Conservation (phyloP, 1,140 invertebrate species). For the Psix sp. region DNA sequence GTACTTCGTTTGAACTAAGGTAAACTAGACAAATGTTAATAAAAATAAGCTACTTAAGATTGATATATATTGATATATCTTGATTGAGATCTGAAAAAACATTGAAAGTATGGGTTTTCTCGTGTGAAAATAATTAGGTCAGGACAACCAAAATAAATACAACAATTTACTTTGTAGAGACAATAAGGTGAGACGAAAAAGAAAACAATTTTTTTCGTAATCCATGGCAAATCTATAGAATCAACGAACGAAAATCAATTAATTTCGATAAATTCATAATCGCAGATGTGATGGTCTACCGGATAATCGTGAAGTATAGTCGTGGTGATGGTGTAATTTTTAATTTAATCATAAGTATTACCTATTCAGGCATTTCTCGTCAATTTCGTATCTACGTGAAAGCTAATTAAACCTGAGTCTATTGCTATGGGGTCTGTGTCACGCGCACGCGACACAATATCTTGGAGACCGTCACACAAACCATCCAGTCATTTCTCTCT, state of each 20-base stretch:
- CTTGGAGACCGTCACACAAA: conserved; percentile 59
- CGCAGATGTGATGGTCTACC: no score
- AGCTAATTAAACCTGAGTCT: conserved; percentile 54
- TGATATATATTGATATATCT: no score
- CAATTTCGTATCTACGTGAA: conserved; percentile 39
- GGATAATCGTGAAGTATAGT: conserved; percentile 54
- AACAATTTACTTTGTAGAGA: no score
- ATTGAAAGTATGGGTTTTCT: no score
- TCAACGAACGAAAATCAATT: conserved; percentile 43
- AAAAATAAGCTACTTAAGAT: conserved; percentile 5
- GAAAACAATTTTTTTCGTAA: no score
- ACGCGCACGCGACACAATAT: conserved; percentile 63
- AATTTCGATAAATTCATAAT: conserved; percentile 46
- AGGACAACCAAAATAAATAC: no score
- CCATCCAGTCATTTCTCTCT: conserved; percentile 60
- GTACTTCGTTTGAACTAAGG: conserved; percentile 52
- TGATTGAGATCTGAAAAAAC: no score
- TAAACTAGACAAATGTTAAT: conserved; percentile 27
- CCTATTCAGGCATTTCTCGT: conserved; percentile 15
- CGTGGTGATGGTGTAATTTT: conserved; percentile 27
- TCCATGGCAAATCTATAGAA: no score
- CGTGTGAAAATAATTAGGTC: no score
- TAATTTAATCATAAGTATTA: conserved; percentile 28
- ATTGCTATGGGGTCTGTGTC: conserved; percentile 39
- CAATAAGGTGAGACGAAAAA: no score